Conservation (phyloP, 2,797 vertebrate species). For the Helarctos malayanus region DNA sequence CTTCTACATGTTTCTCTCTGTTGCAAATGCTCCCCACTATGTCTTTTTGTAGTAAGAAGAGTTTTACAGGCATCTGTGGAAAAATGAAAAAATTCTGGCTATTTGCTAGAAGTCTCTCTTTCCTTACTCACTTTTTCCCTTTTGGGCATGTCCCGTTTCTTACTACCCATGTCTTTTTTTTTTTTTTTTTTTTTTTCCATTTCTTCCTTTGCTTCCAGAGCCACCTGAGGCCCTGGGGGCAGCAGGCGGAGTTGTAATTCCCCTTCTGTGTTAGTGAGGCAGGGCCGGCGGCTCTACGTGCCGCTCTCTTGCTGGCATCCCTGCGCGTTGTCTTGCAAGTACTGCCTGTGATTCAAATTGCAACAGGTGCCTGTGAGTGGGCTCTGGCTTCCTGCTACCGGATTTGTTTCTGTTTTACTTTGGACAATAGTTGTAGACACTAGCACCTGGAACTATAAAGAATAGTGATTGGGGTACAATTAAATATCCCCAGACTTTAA, state of each 20-base stretch:
- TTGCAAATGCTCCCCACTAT: not conserved
- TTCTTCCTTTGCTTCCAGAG: conserved; percentile 19
- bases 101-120: conserved; percentile 39
- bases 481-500: conserved; percentile 75
- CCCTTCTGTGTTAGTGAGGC: not conserved
- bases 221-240: not conserved
- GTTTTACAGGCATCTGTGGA: not conserved
- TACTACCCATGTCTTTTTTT: not conserved
- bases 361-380: conserved; percentile 70
- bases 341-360: conserved; percentile 22
- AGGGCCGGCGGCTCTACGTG: not conserved
- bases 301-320: not conserved
- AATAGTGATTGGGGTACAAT: conserved; percentile 75
- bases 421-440: conserved; percentile 66
- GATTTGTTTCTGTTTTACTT: conserved; percentile 67
- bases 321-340: conserved; percentile 39
- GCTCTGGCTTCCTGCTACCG: conserved; percentile 75
- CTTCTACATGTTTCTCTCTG: not conserved
- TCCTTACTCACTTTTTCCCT: not conserved
- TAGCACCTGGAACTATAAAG: conserved; percentile 74
- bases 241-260: not conserved
- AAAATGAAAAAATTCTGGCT: conserved; percentile 26
- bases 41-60: not conserved
- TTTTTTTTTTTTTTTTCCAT: too few species aligned
- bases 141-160: not conserved